Evolutionary conservation across 2,888 invertebrate genomes (phyloP).

Genomic region (Pammene fasciana): DNA sequence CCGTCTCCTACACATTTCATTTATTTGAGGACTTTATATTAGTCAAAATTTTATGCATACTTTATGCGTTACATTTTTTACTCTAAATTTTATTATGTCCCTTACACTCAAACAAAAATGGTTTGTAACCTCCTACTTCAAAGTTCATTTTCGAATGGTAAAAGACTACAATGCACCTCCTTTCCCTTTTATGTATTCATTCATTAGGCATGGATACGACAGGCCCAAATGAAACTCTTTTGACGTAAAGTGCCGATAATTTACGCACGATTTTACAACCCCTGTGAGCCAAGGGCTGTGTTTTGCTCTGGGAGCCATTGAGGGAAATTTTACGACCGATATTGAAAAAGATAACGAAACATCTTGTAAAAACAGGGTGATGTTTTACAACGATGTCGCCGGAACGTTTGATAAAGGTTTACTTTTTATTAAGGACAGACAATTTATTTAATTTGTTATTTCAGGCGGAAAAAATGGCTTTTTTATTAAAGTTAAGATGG

Average conservation of each 20-base stretch:
- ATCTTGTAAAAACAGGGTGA: conserved; percentile 33
- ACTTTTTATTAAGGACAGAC: neutral
- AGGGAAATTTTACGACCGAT: conserved; percentile 38
- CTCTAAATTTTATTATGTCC: too few relatives aligned
- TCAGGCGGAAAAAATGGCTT: neutral
- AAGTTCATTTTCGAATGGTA: neutral
- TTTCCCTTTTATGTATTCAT: conserved; percentile 50
- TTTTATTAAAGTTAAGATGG: neutral
- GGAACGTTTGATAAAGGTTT: conserved; percentile 18
- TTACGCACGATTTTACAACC: conserved; percentile 41
- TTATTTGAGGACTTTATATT: too few relatives aligned
- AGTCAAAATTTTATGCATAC: too few relatives aligned
- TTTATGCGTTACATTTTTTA: too few relatives aligned
- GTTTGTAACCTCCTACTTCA: neutral
- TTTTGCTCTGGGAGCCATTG: conserved; percentile 34
- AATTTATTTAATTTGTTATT: conserved; percentile 24
- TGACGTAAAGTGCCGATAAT: conserved; percentile 45
- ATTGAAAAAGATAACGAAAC: conserved; percentile 31
- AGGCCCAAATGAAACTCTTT: conserved; percentile 48
- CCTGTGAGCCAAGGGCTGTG: conserved; percentile 30
- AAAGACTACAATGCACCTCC: conserved; percentile 20
- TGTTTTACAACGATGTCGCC: conserved; percentile 1
- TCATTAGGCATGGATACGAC: conserved; percentile 48
- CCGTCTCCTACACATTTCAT: too few relatives aligned
- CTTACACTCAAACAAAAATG: neutral